Evolutionary conservation across 2,113 vertebrate species (phyloP).

Genomic region (Oryzias woworae): DNA sequence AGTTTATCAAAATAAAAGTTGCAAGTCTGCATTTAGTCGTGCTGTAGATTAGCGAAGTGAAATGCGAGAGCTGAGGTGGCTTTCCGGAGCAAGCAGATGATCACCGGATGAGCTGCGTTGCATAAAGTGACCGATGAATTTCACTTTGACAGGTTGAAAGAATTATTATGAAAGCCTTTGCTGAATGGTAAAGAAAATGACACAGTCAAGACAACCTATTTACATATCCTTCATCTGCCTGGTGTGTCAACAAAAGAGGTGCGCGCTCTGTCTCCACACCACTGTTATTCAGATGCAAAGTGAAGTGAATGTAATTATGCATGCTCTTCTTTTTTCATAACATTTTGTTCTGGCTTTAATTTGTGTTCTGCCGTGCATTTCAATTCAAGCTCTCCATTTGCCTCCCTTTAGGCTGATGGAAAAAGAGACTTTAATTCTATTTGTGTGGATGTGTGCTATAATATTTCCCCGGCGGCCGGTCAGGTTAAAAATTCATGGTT

Average conservation of each 20-base stretch:
- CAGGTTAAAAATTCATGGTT: slow-evolving; percentile 38
- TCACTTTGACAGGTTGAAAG: slow-evolving; percentile 87
- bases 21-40: too few relatives aligned
- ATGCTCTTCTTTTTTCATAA: slow-evolving; percentile 38
- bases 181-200: slow-evolving; percentile 82
- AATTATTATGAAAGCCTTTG: slow-evolving; percentile 89
- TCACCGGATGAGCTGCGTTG: slow-evolving; percentile 39
- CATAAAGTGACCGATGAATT: slow-evolving; percentile 82
- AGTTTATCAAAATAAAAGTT: too few relatives aligned
- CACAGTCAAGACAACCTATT: slow-evolving; percentile 83
- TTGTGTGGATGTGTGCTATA: slow-evolving; percentile 15
- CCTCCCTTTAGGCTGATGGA: slow-evolving; percentile 33
- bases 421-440: not conserved
- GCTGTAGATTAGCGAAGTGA: too few relatives aligned
- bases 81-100: too few relatives aligned
- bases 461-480: slow-evolving; percentile 41
- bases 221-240: slow-evolving; percentile 91
- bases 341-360: slow-evolving; percentile 55
- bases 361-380: slow-evolving; percentile 36
- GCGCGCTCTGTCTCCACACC: slow-evolving; percentile 69
- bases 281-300: slow-evolving; percentile 80
- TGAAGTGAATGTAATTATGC: slow-evolving; percentile 75
- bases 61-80: too few relatives aligned
- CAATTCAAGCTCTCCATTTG: slow-evolving; percentile 35
- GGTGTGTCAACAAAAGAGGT: slow-evolving; percentile 85